Evolutionary conservation across 1,140 invertebrate genomes (phyloP).

Genomic region (Meloidogyne exigua): DNA sequence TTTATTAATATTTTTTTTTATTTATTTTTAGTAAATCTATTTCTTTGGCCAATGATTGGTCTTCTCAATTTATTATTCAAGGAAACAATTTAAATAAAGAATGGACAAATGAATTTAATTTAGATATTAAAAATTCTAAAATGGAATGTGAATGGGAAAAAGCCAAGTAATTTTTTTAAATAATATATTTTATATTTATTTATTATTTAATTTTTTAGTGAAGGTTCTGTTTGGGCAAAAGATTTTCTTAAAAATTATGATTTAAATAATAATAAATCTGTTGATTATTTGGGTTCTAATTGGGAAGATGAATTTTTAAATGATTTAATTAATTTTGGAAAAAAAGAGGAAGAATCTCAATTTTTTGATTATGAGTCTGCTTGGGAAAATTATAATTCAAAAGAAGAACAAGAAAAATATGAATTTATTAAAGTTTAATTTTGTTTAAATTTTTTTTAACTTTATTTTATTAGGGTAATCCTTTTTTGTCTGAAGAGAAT

Average conservation of each 20-base stretch:
- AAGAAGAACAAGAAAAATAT: slow-evolving; percentile 75
- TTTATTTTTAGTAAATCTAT: not conserved
- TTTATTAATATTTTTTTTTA: not conserved
- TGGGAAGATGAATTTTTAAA: slow-evolving; percentile 28
- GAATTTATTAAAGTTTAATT: slow-evolving; percentile 66
- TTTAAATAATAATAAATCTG: not conserved
- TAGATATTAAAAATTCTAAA: not conserved
- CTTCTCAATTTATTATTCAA: not conserved
- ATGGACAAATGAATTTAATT: not conserved
- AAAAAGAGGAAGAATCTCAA: slow-evolving; percentile 46
- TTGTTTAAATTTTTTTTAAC: slow-evolving; percentile 6
- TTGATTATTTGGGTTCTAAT: not conserved
- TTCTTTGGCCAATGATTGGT: not conserved
- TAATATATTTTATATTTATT: slow-evolving; percentile 16
- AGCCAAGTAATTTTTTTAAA: slow-evolving; percentile 8
- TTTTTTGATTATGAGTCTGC: slow-evolving; percentile 69
- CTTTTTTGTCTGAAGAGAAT: slow-evolving; percentile 67
- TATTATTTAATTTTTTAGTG: slow-evolving; percentile 23
- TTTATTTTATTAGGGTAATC: slow-evolving; percentile 34
- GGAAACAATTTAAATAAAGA: not conserved
- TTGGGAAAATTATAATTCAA: slow-evolving; percentile 72
- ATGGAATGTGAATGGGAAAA: not conserved
- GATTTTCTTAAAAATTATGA: slow-evolving; percentile 23
- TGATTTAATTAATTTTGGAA: not conserved
- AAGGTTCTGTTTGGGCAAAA: slow-evolving; percentile 27